Conservation (phyloP, 2,797 vertebrate species). For the Tangara arthus region DNA sequence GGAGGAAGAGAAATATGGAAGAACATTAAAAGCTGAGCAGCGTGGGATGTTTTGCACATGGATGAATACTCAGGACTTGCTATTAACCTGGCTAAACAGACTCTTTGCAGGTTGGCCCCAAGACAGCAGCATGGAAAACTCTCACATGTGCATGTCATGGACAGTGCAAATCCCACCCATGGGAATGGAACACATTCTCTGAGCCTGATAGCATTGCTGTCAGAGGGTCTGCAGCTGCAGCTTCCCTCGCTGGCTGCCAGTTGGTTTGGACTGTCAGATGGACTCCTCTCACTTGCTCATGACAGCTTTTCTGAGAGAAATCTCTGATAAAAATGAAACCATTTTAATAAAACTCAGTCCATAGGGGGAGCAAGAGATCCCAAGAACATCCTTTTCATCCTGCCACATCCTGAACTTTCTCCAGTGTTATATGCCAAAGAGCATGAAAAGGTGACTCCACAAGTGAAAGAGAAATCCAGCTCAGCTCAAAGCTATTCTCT, state of each 20-base stretch:
- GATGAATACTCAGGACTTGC: background rate
- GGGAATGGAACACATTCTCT: background rate
- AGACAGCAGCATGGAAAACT: background rate
- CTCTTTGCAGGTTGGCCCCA: background rate
- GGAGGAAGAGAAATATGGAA: background rate
- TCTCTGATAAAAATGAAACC: background rate
- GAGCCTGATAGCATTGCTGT: background rate
- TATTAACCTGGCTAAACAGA: background rate
- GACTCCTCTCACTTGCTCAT: background rate
- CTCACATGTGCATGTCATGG: fast-evolving
- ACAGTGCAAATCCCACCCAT: background rate
- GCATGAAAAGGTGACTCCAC: background rate
- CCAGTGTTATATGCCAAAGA: background rate
- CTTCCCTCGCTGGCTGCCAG: background rate
- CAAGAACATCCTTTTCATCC: background rate
- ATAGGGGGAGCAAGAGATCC: background rate
- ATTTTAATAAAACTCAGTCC: background rate
- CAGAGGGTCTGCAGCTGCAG: fast-evolving
- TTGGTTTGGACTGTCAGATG: background rate
- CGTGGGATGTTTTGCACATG: background rate
- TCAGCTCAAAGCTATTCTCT: background rate
- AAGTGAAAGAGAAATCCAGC: background rate
- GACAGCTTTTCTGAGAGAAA: background rate
- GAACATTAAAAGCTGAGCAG: background rate
- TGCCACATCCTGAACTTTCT: background rate